Conservation (phyloP, 2,797 vertebrate species). For the Anguilla obscura region DNA sequence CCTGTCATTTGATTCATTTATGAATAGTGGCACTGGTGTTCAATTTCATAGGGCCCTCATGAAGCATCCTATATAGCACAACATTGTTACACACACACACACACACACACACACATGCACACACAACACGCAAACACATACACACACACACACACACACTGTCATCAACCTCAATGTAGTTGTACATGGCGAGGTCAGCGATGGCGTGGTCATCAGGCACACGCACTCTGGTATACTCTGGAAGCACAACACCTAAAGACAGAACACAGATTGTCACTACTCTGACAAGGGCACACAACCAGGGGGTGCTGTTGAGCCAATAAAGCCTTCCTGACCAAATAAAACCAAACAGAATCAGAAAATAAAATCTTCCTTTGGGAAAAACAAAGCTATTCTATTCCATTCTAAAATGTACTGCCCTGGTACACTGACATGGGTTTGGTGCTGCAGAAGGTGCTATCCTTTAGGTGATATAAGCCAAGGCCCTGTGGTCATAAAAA, state of each 20-base stretch:
- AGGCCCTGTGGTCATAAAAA: too few relatives aligned
- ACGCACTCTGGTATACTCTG: conserved; percentile 84
- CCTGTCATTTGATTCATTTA: conserved; percentile 2
- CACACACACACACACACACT: not conserved
- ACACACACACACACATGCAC: not conserved
- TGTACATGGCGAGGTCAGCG: conserved; percentile 96
- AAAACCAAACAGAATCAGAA: too few relatives aligned
- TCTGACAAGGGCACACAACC: not conserved
- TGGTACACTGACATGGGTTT: too few relatives aligned
- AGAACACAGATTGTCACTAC: not conserved
- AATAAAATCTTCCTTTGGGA: too few relatives aligned
- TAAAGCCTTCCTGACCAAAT: not conserved
- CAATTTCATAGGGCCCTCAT: conserved; percentile 18
- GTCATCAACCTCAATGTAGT: conserved; percentile 86
- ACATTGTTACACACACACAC: not conserved
- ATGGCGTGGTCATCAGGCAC: conserved; percentile 93
- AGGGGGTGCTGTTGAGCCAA: not conserved
- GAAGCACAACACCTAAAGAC: conserved; percentile 77
- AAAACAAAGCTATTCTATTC: too few relatives aligned
- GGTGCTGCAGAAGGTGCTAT: too few relatives aligned
- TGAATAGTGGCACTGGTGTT: conserved; percentile 14
- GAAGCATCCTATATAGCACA: not conserved
- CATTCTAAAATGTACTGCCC: too few relatives aligned
- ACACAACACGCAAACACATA: not conserved
- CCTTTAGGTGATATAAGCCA: too few relatives aligned